Evolutionary conservation across 1,140 invertebrate genomes (phyloP).

Genomic region (Odontomachus brunneus): DNA sequence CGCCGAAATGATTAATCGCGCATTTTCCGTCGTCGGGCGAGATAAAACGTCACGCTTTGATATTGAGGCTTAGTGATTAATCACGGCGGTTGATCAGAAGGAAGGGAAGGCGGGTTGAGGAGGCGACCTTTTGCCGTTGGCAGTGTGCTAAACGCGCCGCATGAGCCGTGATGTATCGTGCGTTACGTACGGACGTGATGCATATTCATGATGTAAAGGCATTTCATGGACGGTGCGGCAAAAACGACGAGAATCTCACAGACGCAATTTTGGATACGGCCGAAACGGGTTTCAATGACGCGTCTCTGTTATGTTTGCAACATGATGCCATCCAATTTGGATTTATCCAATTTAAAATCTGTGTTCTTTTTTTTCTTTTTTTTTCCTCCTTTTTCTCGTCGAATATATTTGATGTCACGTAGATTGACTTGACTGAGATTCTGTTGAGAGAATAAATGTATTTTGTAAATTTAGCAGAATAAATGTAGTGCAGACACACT

Average conservation of each 20-base stretch:
- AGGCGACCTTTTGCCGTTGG: conserved; percentile 13
- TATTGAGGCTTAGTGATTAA: conserved; percentile 48
- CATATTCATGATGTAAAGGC: conserved; percentile 52
- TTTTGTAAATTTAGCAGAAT: too few species aligned
- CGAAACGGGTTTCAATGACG: neutral
- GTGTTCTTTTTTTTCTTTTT: neutral
- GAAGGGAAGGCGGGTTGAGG: neutral
- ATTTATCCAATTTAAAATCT: too few species aligned
- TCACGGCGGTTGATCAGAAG: neutral
- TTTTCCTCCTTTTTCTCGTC: neutral
- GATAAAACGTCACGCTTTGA: conserved; percentile 51
- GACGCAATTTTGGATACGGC: neutral
- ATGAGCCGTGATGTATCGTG: conserved; percentile 38
- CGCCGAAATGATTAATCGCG: conserved; percentile 41
- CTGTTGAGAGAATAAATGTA: too few species aligned
- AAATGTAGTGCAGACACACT: too few species aligned
- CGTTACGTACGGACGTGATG: conserved; percentile 9
- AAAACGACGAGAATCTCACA: conserved; percentile 4
- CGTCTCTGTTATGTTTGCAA: too few species aligned
- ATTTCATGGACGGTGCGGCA: conserved; percentile 2
- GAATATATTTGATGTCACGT: too few species aligned
- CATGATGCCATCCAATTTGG: too few species aligned
- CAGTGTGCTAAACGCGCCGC: conserved; percentile 30
- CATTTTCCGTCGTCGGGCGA: conserved; percentile 31
- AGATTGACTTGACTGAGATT: too few species aligned